phyloP scores from a whole-genome alignment of 1,140 invertebrate species.

The Meloidogyne exigua region DNA sequence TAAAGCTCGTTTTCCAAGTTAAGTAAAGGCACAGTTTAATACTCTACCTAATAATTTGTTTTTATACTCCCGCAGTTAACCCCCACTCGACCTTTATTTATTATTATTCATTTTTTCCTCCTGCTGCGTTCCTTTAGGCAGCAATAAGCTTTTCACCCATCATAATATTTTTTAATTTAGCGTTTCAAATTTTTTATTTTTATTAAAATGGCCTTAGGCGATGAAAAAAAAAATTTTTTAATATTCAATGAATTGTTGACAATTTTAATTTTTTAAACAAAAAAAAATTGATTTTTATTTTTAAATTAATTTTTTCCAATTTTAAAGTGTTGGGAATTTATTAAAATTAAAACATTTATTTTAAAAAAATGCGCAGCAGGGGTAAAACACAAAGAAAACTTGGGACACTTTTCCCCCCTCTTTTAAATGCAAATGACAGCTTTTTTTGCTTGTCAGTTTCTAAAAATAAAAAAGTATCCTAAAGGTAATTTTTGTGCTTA shows the following conservation, averaged over 20 bases:
- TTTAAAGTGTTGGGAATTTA: background rate
- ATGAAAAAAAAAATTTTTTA: background rate
- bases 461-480: background rate
- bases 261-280: background rate
- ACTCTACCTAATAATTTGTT: background rate
- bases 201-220: background rate
- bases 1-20: no score
- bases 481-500: background rate
- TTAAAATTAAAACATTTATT: background rate
- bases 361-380: background rate
- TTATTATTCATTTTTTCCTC: background rate
- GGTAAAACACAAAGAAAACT: no score
- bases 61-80: background rate
- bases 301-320: background rate
- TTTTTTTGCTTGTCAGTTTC: background rate
- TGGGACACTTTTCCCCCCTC: background rate
- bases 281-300: no score
- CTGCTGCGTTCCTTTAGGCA: background rate
- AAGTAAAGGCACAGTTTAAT: no score
- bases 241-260: background rate
- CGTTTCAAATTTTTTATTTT: background rate
- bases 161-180: background rate
- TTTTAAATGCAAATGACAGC: background rate
- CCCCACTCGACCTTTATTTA: background rate
- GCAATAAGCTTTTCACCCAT: background rate